These are phyloP conservation scores for Pomatorhinus ruficollis DNA, from an alignment of 2,113 vertebrate species.

Conservation along the genomic window DNA sequence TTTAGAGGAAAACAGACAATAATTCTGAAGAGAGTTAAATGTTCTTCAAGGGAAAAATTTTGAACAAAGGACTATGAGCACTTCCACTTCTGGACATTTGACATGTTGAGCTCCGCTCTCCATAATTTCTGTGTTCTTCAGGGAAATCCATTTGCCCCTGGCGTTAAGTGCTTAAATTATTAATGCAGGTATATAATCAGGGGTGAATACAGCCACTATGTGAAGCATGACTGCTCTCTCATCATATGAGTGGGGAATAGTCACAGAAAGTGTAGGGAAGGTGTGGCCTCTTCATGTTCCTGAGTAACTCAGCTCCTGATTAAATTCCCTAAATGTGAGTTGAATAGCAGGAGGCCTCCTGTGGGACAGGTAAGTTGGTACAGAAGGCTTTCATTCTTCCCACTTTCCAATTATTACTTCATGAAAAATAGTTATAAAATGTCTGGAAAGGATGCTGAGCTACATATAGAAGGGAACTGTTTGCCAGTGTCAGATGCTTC, in stretches of 20 bases:
- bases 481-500: not conserved
- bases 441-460: not conserved
- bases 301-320: not conserved
- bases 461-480: not conserved
- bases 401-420: not conserved
- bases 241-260: not conserved
- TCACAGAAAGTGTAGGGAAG: not conserved
- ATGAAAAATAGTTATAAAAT: not conserved
- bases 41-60: not conserved
- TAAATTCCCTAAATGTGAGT: not conserved
- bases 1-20: not conserved
- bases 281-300: not conserved
- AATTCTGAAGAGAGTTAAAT: not conserved
- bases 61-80: not conserved
- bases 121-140: not conserved
- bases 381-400: not conserved
- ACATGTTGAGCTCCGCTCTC: not conserved
- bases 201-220: not conserved
- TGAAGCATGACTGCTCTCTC: not conserved
- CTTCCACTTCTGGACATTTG: not conserved
- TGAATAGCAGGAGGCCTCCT: not conserved
- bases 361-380: not conserved
- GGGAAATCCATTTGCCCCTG: not conserved
- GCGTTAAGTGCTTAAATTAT: not conserved
- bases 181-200: not conserved